A percentile compares a stretch with the other conserved stretches of the same genome.
Conservation (phyloP, 1,140 invertebrate species). For the Goniozus legneri region DNA sequence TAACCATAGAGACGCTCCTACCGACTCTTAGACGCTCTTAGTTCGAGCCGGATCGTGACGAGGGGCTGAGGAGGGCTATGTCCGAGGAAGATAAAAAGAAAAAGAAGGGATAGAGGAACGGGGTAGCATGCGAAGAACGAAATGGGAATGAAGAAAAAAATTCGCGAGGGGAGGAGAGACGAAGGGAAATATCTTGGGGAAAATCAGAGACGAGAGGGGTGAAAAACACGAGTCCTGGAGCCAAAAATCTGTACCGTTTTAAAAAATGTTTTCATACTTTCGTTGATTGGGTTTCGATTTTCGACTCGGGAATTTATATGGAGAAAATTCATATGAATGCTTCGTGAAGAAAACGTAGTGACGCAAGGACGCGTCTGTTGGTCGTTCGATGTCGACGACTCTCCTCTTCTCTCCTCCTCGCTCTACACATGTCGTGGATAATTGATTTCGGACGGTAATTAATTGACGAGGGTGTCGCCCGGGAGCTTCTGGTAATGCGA, state of each 20-base stretch:
- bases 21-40: conserved; percentile 48
- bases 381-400: no score
- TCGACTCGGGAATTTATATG: no score
- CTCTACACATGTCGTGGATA: conserved; percentile 3
- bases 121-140: no score
- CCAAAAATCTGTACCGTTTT: not conserved
- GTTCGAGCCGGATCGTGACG: conserved; percentile 28
- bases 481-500: not conserved
- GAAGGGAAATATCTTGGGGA: not conserved
- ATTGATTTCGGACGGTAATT: not conserved
- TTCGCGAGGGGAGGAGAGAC: not conserved
- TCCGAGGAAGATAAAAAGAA: not conserved
- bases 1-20: conserved; percentile 52
- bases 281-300: not conserved
- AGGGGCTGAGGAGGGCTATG: not conserved
- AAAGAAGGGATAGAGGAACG: no score
- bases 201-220: not conserved
- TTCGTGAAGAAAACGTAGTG: no score
- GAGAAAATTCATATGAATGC: no score
- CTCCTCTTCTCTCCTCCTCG: not conserved
- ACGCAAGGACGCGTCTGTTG: no score
- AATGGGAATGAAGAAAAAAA: no score
- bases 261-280: not conserved
- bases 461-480: not conserved
- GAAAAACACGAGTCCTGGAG: not conserved